Percentiles rank a stretch among this genome's conserved stretches.
Conservation (phyloP, 2,113 vertebrate species). For the Aepyceros melampus region DNA sequence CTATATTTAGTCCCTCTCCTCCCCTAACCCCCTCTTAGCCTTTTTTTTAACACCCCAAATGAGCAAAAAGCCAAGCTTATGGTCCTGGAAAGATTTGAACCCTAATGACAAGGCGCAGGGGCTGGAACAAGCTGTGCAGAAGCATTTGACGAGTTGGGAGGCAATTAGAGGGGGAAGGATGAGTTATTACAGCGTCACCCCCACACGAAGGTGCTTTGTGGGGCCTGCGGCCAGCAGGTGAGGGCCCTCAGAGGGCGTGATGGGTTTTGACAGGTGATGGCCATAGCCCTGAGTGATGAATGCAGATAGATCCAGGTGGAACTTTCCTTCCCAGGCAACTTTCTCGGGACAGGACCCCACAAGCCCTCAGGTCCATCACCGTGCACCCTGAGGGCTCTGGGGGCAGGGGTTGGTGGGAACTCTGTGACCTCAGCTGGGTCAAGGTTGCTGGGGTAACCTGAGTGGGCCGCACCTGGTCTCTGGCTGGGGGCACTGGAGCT, state of each 20-base stretch:
- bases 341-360: background rate
- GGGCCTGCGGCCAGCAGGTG: background rate
- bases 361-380: background rate
- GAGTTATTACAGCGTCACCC: background rate
- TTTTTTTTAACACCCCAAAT: constrained; percentile 2
- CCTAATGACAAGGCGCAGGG: background rate
- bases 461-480: background rate
- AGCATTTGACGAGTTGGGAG: background rate
- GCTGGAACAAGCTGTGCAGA: background rate
- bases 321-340: background rate
- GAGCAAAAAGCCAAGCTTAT: background rate
- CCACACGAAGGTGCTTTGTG: fast-evolving
- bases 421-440: background rate
- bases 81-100: background rate
- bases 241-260: background rate
- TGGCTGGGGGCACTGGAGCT: background rate
- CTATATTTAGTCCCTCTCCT: constrained; percentile 55
- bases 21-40: background rate
- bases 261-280: background rate
- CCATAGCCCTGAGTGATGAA: background rate
- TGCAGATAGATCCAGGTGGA: background rate
- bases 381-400: background rate
- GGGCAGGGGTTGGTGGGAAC: background rate
- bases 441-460: background rate
- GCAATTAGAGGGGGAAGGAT: background rate